Base-by-base conservation (phyloP, 2,113 vertebrate genomes). In the Myxocyprinus asiaticus region DNA sequence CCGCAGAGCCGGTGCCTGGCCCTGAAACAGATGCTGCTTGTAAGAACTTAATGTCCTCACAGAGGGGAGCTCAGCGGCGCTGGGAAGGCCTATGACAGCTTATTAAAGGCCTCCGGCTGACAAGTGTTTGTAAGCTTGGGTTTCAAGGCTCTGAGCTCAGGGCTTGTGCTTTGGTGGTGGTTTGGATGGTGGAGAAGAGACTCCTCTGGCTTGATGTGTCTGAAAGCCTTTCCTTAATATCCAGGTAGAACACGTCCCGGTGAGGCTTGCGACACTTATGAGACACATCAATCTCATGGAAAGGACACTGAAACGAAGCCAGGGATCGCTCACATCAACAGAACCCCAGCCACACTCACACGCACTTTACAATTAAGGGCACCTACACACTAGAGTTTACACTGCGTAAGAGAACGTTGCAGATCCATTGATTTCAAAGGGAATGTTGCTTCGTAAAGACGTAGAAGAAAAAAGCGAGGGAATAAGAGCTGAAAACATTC, bases 201-300 rank as follows among this genome's bases (percentile, higher is more conserved):
- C 59, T 42, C 77, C 77, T 70, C 55, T 53, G 45, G 66, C 77
- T 64, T 64, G 48, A 76, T 6, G 14, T 76, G 48, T 65, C 48
- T 65, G 48, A 55, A 65, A 65, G 9, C 14, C 48, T 65, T 65
- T 55, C 9, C 22, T 66, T 14, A 8, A 44, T 63, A 65, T 66
- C 48, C 3, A 6, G 48, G 73, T 65, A 76, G 22, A 76, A 65
- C 22, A 2, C 12, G 47, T 65, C 2, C 61, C 22, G 14, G 11
- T 42, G 73, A 53, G 73, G 48, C n/a, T 44, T 7, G 62, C 44
- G 48, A 48, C n/a, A 44, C 72, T 84, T 81, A 84, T 81, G 79
- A 84, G 71, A 75, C 6, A 8, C 76, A 81, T 84, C 79, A 81
- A 81, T 84, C 83, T 84, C 80, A 70, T 8, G n/a, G 53, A 70